phyloP scores from a whole-genome alignment of 2,113 vertebrate genomes.

The Tautogolabrus adspersus region DNA sequence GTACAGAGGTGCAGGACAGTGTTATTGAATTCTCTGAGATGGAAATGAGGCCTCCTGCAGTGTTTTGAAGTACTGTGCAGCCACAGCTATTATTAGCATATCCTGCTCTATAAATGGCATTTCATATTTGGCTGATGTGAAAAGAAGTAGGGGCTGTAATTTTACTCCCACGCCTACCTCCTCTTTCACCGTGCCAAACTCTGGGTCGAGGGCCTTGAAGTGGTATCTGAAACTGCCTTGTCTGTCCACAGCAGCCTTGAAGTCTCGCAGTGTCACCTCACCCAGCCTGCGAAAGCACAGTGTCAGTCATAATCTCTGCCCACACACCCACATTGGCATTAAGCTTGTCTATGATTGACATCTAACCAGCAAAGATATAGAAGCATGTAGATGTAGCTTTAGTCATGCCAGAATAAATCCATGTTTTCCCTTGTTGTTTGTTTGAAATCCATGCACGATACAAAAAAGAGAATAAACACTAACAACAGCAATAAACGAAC shows the following conservation, averaged over 20 bases:
- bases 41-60: conserved; percentile 32
- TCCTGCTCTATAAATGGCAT: conserved; percentile 41
- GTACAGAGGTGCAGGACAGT: conserved; percentile 20
- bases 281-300: conserved; percentile 87
- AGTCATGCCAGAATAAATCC: conserved; percentile 27
- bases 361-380: conserved; percentile 1
- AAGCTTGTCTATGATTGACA: conserved; percentile 6
- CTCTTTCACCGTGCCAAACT: conserved; percentile 98
- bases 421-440: background rate
- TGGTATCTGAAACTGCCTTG: conserved; percentile 95
- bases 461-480: conserved; percentile 19
- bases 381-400: background rate
- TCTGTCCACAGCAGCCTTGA: conserved; percentile 93
- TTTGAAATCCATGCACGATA: background rate
- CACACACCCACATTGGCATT: conserved; percentile 19
- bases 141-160: conserved; percentile 51
- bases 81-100: conserved; percentile 54
- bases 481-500: background rate
- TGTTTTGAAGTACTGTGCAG: conserved; percentile 46
- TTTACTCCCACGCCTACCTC: conserved; percentile 85
- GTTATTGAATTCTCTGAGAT: conserved; percentile 35
- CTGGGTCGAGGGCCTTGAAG: conserved; percentile 97
- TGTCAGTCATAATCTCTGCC: conserved; percentile 38
- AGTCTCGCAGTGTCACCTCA: conserved; percentile 94
- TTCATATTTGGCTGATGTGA: conserved; percentile 42